Evolutionary conservation across 2,888 invertebrate genomes (phyloP), one percentile per base, ranked within the genome.

Genomic region (Siphlonurus alternatus): DNA sequence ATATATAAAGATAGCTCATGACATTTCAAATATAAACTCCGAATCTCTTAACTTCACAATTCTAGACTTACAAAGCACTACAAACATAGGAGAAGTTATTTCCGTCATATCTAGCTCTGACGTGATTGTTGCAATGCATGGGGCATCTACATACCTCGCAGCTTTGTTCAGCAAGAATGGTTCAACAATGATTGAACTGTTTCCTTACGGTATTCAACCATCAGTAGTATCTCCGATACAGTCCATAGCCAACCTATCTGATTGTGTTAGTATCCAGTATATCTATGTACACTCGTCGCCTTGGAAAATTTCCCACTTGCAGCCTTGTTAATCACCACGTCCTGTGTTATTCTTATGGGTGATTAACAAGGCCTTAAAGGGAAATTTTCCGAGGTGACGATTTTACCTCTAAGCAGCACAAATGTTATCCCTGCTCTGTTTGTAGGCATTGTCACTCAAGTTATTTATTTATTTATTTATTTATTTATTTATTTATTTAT

Each of bases 121-220:
- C 5, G 59, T 70, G 10, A 51, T 71, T 20, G 65, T 71, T 25
- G 71, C 70, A 24, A 71, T 72, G 69, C 71, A 72, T 66, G 79
- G 79, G 7, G 76, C 79, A 2, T 72, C 75, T 25, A 69, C 79
- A 67, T 71, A 74, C 61, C 68, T 78, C 1, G 70, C 75, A 15
- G 67, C 78, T 64, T 78, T 79, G 69, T 66, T 79, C n/a, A 56
- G 56, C n/a, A 56, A 22, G n/a, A 7, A n/a, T 18, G 20, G 20
- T 56, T n/a, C 56, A 56, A 56, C 72, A 59, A 67, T 79, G 1
- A 67, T 80, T 18, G 80, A 80, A 70, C 66, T 80, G n/a, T 80
- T 78, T 70, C 80, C 80, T 0, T 79, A 74, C 70, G 79, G 75
- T 1, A 73, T 80, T 23, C 72, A 73, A 65, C 74, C 78, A 19